phyloP scores from a whole-genome alignment of 1,140 invertebrate genomes.

The Druon quercuslanigerum region DNA sequence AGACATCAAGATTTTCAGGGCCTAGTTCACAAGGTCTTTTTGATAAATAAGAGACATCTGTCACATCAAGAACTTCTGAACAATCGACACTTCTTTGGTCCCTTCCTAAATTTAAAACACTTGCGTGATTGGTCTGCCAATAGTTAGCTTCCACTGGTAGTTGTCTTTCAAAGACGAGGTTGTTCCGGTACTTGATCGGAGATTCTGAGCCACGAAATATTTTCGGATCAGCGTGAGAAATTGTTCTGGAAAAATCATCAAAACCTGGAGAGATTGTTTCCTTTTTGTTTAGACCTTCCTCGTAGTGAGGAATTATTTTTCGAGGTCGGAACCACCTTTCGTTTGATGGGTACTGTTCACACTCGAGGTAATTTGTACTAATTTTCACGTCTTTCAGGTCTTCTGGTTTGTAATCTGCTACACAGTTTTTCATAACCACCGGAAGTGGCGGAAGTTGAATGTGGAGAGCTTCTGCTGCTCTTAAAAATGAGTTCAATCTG shows the following conservation, averaged over 20 bases:
- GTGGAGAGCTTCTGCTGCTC: conserved; percentile 76
- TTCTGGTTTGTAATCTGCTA: conserved; percentile 53
- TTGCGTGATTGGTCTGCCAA: conserved; percentile 11
- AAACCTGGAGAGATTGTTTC: not conserved
- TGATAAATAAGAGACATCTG: not conserved
- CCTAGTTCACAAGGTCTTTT: conserved; percentile 7
- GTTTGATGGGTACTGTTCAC: conserved; percentile 55
- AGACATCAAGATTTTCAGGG: not conserved
- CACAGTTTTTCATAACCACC: conserved; percentile 41
- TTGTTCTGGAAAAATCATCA: not conserved
- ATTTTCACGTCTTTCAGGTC: conserved; percentile 58
- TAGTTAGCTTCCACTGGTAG: not conserved
- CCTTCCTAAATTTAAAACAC: not conserved
- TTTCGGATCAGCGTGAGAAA: not conserved
- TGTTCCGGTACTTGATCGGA: not conserved
- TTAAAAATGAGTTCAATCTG: conserved; percentile 76
- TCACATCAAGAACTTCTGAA: not conserved
- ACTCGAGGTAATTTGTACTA: conserved; percentile 50
- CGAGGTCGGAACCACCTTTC: conserved; percentile 40
- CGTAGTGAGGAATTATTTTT: not conserved
- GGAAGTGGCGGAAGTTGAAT: conserved; percentile 68
- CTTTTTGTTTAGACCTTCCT: not conserved
- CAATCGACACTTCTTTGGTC: conserved; percentile 10
- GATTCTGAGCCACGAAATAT: not conserved
- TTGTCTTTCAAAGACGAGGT: not conserved